Evolutionary conservation across 2,113 vertebrate species (phyloP), one percentile per base, ranked within the genome.

Genomic region (Pangasianodon gigas): DNA sequence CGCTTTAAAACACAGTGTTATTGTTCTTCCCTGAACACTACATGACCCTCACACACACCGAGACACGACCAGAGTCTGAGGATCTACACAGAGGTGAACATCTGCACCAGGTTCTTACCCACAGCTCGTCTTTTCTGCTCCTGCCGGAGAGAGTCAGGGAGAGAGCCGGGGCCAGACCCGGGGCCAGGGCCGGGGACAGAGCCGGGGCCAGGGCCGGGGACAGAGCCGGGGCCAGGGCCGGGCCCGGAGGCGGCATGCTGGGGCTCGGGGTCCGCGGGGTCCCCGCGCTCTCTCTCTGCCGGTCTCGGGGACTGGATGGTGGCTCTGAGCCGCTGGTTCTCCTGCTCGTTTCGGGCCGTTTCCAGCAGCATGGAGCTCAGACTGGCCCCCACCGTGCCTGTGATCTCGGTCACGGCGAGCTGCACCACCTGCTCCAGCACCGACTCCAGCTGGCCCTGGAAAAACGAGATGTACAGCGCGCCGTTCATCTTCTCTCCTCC

Each of bases 371-470:
- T 93, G 16, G 95, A 93, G 93, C 95, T 95, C 79, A 96, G 93
- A 69, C 95, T 96, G 69, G 93, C 93, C 60, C 96, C 96, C 69
- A 96, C 96, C 51, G 95, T 94, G 75, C 92, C 94, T 92, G 95
- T 96, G 56, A 96, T 96, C 92, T 96, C 96, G 94, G 96, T 95
- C 18, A 96, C 96, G 32, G 96, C 96, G 89, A 96, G 94, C 92
- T 96, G 96, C 67, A 96, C 96, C 79, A 96, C 96, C 69, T 96
- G 96, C 94, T 96, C 96, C 92, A 96, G 93, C 77, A 95, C 95
- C 24, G 96, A 96, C 93, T 96, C 96, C 92, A 96, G 94, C 93
- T 96, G 96, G 90, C 96, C 96, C 94, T 96, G 96, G 92, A 96
- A 96, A 87, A 96, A 96, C 94, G 96, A 96, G 86, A 96, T 96